Evolutionary conservation across 2,113 vertebrate genomes (phyloP).

Genomic region (Gnathonemus longibarbis): DNA sequence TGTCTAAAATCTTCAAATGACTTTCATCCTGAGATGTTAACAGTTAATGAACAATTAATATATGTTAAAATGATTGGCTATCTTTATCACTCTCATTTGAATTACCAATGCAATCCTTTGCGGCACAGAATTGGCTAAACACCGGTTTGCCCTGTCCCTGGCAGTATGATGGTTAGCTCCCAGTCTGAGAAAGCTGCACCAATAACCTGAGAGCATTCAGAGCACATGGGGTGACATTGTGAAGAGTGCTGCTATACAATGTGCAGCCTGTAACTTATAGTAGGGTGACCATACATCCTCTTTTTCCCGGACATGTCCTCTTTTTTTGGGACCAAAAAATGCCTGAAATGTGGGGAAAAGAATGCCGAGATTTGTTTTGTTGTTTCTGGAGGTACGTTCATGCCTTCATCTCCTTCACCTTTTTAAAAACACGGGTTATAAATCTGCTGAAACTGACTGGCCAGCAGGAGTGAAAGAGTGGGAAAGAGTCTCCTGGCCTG

Average conservation of each 20-base stretch:
- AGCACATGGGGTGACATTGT: background rate
- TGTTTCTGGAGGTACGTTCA: background rate
- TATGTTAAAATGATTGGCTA: background rate
- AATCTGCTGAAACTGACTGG: background rate
- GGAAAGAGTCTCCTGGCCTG: background rate
- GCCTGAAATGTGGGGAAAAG: background rate
- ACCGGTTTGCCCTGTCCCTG: constrained; percentile 30
- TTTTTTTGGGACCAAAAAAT: background rate
- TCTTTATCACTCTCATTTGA: background rate
- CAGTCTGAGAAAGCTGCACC: background rate
- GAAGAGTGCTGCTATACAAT: background rate
- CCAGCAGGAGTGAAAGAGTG: constrained; percentile 9
- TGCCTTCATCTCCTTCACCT: background rate
- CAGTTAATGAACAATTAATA: background rate
- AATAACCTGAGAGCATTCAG: background rate
- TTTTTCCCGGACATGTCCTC: background rate
- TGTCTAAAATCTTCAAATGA: background rate
- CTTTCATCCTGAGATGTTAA: background rate
- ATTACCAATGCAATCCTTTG: background rate
- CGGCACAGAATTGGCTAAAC: background rate
- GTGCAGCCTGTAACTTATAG: background rate
- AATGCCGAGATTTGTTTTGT: background rate
- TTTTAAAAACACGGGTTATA: background rate
- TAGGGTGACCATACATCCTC: background rate
- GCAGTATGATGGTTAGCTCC: background rate